phyloP scores from a whole-genome alignment of 2,888 invertebrate species.

The Neocrepidodera transversa region DNA sequence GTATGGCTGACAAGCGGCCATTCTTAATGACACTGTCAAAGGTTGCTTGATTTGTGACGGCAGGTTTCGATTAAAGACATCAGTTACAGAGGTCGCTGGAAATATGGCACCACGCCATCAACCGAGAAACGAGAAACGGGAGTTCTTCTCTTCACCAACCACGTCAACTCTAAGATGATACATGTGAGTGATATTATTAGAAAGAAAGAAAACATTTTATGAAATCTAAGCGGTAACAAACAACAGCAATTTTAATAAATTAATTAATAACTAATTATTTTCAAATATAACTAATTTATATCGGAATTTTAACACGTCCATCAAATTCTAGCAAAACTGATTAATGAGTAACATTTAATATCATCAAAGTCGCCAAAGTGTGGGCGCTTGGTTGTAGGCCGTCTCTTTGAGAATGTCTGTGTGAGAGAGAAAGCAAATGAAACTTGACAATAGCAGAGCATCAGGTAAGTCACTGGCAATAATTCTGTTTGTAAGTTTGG shows the following conservation, averaged over 20 bases:
- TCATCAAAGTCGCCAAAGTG: constrained; percentile 38
- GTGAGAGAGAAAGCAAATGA: constrained; percentile 47
- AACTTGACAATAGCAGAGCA: constrained; percentile 52
- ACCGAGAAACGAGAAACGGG: not conserved
- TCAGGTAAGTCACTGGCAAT: constrained; percentile 56
- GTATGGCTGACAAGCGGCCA: constrained; percentile 60
- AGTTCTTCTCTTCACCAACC: constrained; percentile 8
- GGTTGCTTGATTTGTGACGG: constrained; percentile 61
- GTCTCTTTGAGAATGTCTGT: constrained; percentile 37
- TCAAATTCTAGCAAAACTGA: too few species aligned
- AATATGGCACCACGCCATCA: constrained; percentile 55
- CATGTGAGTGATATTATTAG: constrained; percentile 27
- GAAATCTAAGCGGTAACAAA: too few species aligned
- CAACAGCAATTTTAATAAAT: too few species aligned
- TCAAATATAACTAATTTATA: too few species aligned
- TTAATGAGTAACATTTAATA: constrained; percentile 38
- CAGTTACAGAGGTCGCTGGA: constrained; percentile 58
- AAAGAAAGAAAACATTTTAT: not conserved
- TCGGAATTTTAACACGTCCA: too few species aligned
- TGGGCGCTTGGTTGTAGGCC: constrained; percentile 7
- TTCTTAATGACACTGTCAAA: constrained; percentile 62
- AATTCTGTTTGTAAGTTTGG: constrained; percentile 59
- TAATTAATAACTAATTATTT: too few species aligned
- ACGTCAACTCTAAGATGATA: constrained; percentile 35
- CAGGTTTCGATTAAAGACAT: constrained; percentile 61